Conservation (phyloP, 2,888 invertebrate genomes). For the Strigamia transsilvanica region DNA sequence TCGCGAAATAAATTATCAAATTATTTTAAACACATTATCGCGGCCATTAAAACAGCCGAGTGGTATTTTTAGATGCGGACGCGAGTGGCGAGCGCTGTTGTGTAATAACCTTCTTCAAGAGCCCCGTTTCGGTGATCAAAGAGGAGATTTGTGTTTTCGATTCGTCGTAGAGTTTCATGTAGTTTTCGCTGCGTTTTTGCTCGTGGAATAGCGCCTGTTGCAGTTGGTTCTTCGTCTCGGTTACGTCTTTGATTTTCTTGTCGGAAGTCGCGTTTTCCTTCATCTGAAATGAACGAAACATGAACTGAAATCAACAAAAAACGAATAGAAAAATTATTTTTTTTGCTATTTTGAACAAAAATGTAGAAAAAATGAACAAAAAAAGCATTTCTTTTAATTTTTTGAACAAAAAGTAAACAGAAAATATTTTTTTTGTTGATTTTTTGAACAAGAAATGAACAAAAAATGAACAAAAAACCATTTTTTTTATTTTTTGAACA, state of each 20-base stretch:
- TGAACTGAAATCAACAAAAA: too few species aligned
- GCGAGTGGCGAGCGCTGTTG: conserved; percentile 56
- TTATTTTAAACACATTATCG: too few species aligned
- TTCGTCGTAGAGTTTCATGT: conserved; percentile 63
- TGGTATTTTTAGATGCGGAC: conserved; percentile 43
- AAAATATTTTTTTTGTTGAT: too few species aligned
- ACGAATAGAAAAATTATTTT: too few species aligned
- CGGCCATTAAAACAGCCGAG: neutral
- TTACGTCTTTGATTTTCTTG: conserved; percentile 62
- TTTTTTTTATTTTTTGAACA: too few species aligned
- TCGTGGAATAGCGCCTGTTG: conserved; percentile 61
- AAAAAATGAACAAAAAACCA: too few species aligned
- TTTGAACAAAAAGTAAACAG: too few species aligned
- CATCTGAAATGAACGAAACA: conserved; percentile 62
- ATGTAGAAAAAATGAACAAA: too few species aligned
- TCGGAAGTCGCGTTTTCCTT: conserved; percentile 62
- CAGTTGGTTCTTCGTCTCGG: conserved; percentile 64
- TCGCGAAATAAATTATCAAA: too few species aligned
- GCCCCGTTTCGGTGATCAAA: neutral
- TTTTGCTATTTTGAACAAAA: too few species aligned
- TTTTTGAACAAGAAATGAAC: too few species aligned
- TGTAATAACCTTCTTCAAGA: conserved; percentile 51
- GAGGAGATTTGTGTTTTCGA: conserved; percentile 60
- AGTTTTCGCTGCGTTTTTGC: conserved; percentile 64
- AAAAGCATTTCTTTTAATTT: too few species aligned